Percentiles rank a stretch among this genome's conserved stretches.
Evolutionary conservation across 2,888 invertebrate genomes (phyloP).

Genomic region (Uropetala carovei): DNA sequence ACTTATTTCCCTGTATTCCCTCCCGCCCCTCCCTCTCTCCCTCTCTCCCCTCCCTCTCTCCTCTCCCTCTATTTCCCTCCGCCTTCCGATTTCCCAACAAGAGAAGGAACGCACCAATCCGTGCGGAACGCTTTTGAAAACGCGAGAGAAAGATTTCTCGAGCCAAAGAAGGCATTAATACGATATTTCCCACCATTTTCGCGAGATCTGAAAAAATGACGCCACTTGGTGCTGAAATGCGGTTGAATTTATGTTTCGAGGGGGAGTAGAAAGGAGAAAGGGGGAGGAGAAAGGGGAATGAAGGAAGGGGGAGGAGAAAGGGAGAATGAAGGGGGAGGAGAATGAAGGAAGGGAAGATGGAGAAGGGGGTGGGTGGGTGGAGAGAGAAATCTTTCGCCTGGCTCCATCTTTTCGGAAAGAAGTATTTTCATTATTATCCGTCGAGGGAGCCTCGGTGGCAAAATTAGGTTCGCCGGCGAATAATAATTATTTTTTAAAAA

Average conservation of each 20-base stretch:
- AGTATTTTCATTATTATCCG: not conserved
- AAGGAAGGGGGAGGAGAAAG: not conserved
- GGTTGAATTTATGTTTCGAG: not conserved
- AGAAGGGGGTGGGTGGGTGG: no score
- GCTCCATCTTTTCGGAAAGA: not conserved
- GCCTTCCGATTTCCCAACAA: not conserved
- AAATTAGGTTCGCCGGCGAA: not conserved
- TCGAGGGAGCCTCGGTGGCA: not conserved
- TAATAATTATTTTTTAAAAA: not conserved
- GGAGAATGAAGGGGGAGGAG: not conserved
- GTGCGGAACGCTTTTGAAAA: constrained; percentile 43
- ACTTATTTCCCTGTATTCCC: not conserved
- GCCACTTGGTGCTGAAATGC: not conserved
- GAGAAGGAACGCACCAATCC: constrained; percentile 3
- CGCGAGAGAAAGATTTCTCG: constrained; percentile 49
- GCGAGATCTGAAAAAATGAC: not conserved
- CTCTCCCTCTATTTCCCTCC: not conserved
- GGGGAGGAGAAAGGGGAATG: not conserved
- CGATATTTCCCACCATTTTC: constrained; percentile 47
- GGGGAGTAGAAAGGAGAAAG: not conserved
- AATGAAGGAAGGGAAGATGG: not conserved
- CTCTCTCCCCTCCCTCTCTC: not conserved
- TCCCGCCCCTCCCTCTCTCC: not conserved
- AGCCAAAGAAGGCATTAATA: constrained; percentile 34
- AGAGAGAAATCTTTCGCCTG: not conserved